Conservation (phyloP, 2,888 invertebrate genomes). For the Bellardia bayeri region DNA sequence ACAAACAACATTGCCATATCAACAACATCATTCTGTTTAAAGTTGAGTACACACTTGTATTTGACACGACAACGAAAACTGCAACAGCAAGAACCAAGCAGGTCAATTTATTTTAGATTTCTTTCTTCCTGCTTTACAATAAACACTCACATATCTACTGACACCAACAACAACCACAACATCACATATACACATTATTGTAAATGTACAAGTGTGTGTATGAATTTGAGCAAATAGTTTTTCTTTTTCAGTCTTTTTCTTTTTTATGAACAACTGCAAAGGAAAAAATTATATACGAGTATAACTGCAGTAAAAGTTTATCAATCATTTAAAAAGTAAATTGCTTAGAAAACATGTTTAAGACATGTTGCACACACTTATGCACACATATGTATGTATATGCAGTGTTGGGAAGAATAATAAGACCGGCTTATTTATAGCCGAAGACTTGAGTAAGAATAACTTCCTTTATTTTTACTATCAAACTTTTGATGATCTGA, state of each 20-base stretch:
- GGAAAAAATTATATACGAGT: slow-evolving; percentile 41
- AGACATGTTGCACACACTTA: slow-evolving; percentile 72
- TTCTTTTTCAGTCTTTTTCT: background rate
- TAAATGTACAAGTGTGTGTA: slow-evolving; percentile 26
- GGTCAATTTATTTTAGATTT: slow-evolving; percentile 73
- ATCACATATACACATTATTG: slow-evolving; percentile 23
- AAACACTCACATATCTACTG: slow-evolving; percentile 15
- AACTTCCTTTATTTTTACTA: too few relatives aligned
- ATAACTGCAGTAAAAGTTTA: slow-evolving; percentile 78
- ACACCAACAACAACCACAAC: background rate
- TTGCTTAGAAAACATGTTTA: slow-evolving; percentile 81
- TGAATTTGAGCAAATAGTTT: slow-evolving; percentile 51
- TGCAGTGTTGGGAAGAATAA: background rate
- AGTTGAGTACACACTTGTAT: slow-evolving; percentile 72
- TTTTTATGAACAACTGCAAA: slow-evolving; percentile 7
- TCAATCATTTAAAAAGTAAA: slow-evolving; percentile 83
- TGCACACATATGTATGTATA: slow-evolving; percentile 30
- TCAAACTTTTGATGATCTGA: too few relatives aligned
- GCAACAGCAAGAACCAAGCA: slow-evolving; percentile 59
- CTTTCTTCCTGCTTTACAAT: slow-evolving; percentile 64
- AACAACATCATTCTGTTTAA: slow-evolving; percentile 64
- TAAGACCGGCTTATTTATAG: too few relatives aligned
- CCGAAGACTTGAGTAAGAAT: too few relatives aligned
- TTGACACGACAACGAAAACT: slow-evolving; percentile 66
- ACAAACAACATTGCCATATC: slow-evolving; percentile 54